These are phyloP conservation scores for Dromaius novaehollandiae DNA, from an alignment of 2,113 vertebrate species.

Conservation along the genomic window DNA sequence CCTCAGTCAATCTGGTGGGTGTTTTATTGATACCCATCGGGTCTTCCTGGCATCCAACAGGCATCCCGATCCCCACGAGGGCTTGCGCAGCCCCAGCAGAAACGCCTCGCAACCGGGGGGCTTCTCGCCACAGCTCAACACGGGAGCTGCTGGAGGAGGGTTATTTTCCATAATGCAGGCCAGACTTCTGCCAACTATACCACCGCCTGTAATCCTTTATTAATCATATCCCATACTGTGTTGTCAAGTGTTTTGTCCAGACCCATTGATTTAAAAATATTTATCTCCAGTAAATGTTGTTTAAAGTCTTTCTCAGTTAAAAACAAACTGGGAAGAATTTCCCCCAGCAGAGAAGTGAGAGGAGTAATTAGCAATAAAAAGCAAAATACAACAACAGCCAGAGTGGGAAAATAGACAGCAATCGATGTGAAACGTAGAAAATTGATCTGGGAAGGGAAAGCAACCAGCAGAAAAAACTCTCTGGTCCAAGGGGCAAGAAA, in stretches of 20 bases:
- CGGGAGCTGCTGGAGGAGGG: too few species aligned
- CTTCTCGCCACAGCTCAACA: too few species aligned
- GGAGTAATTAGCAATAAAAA: background rate
- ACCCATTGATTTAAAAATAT: background rate
- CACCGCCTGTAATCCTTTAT: background rate
- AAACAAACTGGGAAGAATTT: background rate
- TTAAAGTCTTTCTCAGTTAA: background rate
- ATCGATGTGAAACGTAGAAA: background rate
- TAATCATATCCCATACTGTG: background rate
- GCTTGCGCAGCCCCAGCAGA: too few species aligned
- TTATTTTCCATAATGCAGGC: too few species aligned
- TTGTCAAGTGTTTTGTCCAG: background rate
- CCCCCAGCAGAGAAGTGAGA: background rate
- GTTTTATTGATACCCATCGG: too few species aligned
- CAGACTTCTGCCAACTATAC: too few species aligned
- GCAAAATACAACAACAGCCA: background rate
- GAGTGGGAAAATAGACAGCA: background rate
- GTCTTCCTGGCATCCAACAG: too few species aligned
- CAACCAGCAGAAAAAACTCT: background rate
- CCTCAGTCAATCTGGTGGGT: too few species aligned
- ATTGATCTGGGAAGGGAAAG: background rate
- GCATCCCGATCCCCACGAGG: too few species aligned
- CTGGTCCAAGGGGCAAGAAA: background rate
- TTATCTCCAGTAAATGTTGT: background rate
- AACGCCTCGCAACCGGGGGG: too few species aligned